A percentile compares a stretch with the other conserved stretches of the same genome.
Evolutionary conservation across 2,797 vertebrate species (phyloP).

Genomic region (Catostomus latipinnis): DNA sequence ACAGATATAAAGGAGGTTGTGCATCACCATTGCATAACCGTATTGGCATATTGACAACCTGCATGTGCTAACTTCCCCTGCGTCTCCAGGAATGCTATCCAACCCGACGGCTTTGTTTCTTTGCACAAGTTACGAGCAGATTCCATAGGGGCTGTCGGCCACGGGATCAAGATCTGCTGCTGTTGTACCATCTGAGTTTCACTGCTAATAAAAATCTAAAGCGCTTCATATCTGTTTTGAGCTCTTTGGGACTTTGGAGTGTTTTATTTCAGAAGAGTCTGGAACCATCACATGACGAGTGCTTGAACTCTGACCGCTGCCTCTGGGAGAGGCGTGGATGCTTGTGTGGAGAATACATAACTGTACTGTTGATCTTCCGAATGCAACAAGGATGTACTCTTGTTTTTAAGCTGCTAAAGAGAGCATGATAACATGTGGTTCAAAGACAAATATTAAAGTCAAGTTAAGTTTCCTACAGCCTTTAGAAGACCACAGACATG

Average conservation of each 20-base stretch:
- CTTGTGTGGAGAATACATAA: not conserved
- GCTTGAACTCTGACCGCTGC: conserved; percentile 29
- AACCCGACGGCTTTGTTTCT: conserved; percentile 50
- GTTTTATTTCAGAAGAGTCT: conserved; percentile 14
- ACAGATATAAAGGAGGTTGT: not conserved
- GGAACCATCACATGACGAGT: not conserved
- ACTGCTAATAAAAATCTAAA: not conserved
- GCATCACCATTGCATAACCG: conserved; percentile 10
- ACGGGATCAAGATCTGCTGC: conserved; percentile 48
- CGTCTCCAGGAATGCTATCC: conserved; percentile 52
- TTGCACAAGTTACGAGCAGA: not conserved
- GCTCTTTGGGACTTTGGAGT: not conserved
- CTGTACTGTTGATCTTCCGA: conserved; percentile 17
- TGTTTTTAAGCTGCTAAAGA: conserved; percentile 13
- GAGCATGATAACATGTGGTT: not conserved
- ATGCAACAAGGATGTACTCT: conserved; percentile 9
- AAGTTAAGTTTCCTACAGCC: not conserved
- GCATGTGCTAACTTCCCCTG: not conserved
- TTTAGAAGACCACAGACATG: not conserved
- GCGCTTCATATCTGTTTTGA: not conserved
- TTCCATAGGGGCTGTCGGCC: not conserved
- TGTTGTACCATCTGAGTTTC: conserved; percentile 45
- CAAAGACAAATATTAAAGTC: not conserved
- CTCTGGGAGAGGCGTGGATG: conserved; percentile 1
- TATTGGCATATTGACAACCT: not conserved